Conservation (phyloP, 2,888 invertebrate species). For the Lasius fuliginosus region DNA sequence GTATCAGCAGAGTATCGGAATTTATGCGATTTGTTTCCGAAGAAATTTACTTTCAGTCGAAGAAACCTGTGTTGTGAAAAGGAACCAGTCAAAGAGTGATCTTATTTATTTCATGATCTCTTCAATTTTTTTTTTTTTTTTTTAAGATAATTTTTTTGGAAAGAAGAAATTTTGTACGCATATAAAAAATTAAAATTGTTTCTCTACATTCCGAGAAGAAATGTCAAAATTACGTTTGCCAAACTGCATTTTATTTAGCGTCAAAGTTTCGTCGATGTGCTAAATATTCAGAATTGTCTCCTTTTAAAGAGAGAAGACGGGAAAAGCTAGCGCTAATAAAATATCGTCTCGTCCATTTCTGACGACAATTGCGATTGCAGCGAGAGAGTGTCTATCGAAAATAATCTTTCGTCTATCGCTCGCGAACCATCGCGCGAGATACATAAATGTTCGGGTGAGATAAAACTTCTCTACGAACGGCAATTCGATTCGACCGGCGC, state of each 20-base stretch:
- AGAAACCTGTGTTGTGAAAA: not conserved
- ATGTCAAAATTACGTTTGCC: not conserved
- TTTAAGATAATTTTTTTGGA: not conserved
- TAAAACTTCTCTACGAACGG: constrained; percentile 58
- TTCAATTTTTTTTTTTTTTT: not conserved
- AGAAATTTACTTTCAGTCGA: not conserved
- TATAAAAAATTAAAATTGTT: not conserved
- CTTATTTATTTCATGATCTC: not conserved
- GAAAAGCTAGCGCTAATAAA: not conserved
- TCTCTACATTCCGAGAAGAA: not conserved
- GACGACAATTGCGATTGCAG: constrained; percentile 26
- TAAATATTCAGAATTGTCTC: not conserved
- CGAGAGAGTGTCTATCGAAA: constrained; percentile 26
- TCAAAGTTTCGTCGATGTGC: not conserved
- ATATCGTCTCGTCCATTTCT: constrained; percentile 15
- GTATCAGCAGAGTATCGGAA: not conserved
- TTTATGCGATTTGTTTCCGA: not conserved
- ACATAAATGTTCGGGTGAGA: constrained; percentile 67
- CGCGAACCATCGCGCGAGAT: constrained; percentile 30
- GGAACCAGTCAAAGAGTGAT: not conserved
- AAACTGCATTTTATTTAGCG: not conserved
- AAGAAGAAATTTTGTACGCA: not conserved
- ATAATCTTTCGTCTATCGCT: constrained; percentile 36
- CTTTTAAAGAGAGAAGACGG: not conserved
- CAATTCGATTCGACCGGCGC: constrained; percentile 67